Evolutionary conservation across 2,113 vertebrate genomes (phyloP).

Genomic region (Scartelaos histophorus): DNA sequence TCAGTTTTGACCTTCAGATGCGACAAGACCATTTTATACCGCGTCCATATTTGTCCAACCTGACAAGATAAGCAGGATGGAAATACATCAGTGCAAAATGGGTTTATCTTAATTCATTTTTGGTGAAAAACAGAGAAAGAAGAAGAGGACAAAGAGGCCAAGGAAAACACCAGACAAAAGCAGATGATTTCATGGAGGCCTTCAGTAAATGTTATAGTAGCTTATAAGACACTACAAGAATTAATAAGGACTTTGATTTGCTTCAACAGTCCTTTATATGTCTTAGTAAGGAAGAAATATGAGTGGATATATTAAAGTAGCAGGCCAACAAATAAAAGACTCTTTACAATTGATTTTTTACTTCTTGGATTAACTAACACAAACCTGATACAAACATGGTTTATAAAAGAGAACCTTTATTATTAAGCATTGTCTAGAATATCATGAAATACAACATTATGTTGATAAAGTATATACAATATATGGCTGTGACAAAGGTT

Average conservation of each 20-base stretch:
- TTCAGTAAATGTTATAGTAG: conserved; percentile 9
- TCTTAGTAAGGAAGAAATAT: background rate
- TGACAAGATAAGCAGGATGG: conserved; percentile 63
- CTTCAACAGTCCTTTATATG: background rate
- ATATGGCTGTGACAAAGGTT: too few relatives aligned
- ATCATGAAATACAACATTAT: too few relatives aligned
- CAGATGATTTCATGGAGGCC: background rate
- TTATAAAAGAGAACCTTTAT: background rate
- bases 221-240: conserved; percentile 5
- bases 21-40: conserved; percentile 56
- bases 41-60: conserved; percentile 62
- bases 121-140: background rate
- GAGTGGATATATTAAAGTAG: background rate
- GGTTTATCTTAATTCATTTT: conserved; percentile 59
- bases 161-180: background rate
- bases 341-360: background rate
- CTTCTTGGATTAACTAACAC: background rate
- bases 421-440: too few relatives aligned
- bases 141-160: background rate
- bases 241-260: conserved; percentile 3
- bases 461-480: too few relatives aligned
- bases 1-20: conserved; percentile 69
- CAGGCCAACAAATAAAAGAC: background rate
- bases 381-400: background rate
- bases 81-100: conserved; percentile 59